These are phyloP conservation scores for Melitaea cinxia DNA, from an alignment of 1,140 invertebrate genomes.

Conservation along the genomic window DNA sequence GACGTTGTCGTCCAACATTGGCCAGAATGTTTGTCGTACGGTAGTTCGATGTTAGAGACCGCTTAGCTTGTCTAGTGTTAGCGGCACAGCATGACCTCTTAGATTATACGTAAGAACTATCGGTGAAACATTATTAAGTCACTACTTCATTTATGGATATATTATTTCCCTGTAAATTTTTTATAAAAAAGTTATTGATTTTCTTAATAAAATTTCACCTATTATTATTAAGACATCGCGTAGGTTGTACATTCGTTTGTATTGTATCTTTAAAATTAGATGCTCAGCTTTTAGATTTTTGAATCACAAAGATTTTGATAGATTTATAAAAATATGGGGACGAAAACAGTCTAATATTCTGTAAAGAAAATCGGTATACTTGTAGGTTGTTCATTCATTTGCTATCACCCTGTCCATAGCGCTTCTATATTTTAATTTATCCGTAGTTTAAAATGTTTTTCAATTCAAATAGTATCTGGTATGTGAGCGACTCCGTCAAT, in stretches of 20 bases:
- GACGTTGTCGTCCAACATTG: conserved; percentile 55
- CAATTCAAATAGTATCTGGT: conserved; percentile 65
- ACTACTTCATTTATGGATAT: not conserved
- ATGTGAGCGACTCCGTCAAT: conserved; percentile 76
- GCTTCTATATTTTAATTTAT: conserved; percentile 40
- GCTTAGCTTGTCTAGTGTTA: conserved; percentile 40
- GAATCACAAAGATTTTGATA: conserved; percentile 4
- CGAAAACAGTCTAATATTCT: not conserved
- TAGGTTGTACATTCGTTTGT: conserved; percentile 10
- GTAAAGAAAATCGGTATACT: not conserved
- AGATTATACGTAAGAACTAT: not conserved
- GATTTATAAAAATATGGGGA: conserved; percentile 11
- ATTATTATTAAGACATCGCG: conserved; percentile 1
- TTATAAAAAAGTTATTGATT: not conserved
- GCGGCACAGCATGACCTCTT: conserved; percentile 25
- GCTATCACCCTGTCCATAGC: conserved; percentile 37
- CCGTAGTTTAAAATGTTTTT: conserved; percentile 36
- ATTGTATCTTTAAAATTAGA: conserved; percentile 7
- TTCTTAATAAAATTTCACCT: conserved; percentile 14
- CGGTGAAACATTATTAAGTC: conserved; percentile 15
- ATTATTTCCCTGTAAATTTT: not conserved
- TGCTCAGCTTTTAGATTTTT: conserved; percentile 13
- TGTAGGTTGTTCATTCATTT: conserved; percentile 27
- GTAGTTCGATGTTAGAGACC: conserved; percentile 66
- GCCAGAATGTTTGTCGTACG: conserved; percentile 65